These are phyloP conservation scores for Sebastes umbrosus DNA, from an alignment of 2,797 vertebrate genomes.

Conservation along the genomic window DNA sequence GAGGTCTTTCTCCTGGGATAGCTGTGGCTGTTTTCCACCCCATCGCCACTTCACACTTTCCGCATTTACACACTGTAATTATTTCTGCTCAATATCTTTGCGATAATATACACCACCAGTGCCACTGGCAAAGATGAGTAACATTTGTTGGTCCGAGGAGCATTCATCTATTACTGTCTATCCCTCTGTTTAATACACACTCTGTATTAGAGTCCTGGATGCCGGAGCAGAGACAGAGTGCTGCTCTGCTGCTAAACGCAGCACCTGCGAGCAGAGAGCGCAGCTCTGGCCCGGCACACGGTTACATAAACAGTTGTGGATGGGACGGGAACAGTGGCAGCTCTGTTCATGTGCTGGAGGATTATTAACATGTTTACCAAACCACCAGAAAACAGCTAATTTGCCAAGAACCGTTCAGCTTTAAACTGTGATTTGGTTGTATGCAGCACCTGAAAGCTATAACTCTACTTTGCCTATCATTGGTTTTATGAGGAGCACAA, in stretches of 20 bases:
- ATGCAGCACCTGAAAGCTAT: slow-evolving; percentile 26
- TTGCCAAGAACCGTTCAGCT: slow-evolving; percentile 46
- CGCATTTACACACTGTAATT: slow-evolving; percentile 4
- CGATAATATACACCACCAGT: slow-evolving; percentile 14
- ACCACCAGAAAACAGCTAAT: slow-evolving; percentile 52
- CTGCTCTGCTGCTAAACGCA: slow-evolving; percentile 55
- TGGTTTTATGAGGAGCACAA: slow-evolving; percentile 4
- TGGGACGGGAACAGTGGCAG: slow-evolving; percentile 70
- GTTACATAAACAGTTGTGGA: slow-evolving; percentile 74
- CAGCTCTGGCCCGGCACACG: slow-evolving; percentile 44
- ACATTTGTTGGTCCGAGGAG: slow-evolving; percentile 14
- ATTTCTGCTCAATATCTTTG: slow-evolving; percentile 24
- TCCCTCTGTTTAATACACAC: slow-evolving; percentile 24
- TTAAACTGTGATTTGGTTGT: slow-evolving; percentile 56
- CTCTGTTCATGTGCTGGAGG: slow-evolving; percentile 76
- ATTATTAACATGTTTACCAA: slow-evolving; percentile 79
- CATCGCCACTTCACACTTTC: slow-evolving; percentile 15
- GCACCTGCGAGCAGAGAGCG: slow-evolving; percentile 73
- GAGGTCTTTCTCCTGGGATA: slow-evolving; percentile 26
- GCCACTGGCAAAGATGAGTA: slow-evolving; percentile 40
- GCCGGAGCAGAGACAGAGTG: slow-evolving; percentile 50
- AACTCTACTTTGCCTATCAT: slow-evolving; percentile 16
- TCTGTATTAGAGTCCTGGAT: slow-evolving; percentile 5
- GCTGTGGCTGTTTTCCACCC: slow-evolving; percentile 15
- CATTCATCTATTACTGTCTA: slow-evolving; percentile 39